Evolutionary conservation across 2,888 invertebrate genomes (phyloP), one percentile per base, ranked within the genome.

Genomic region (Mesodorylaimus sp.): DNA sequence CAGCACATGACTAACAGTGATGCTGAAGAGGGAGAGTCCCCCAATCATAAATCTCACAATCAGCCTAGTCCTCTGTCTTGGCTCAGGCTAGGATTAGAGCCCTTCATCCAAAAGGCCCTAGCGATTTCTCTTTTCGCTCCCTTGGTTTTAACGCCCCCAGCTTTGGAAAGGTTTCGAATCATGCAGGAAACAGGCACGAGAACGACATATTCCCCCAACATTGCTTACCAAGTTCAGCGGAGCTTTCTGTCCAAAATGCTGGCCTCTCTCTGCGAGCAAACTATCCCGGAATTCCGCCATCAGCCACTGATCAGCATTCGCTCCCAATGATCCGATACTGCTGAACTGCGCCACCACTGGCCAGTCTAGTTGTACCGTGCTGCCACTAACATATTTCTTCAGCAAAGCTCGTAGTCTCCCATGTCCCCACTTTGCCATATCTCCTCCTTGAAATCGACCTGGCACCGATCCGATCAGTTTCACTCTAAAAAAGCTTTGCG

Each of bases 261-360:
- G 10, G 27, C 7, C 48, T 13, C 24, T 10, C 13, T 10, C 19
- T 42, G 43, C 5, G 55, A 41, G 37, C 45, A 72, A 53, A 54
- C 77, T 77, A 24, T 77, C 74, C 0, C 81, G 68, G 54, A 87
- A 77, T 55, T 84, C 82, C 0, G 78, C 77, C 2, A 77, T 74
- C 52, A 91, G 69, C 89, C 89, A 91, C 66, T 59, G 69, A 63
- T 55, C 73, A 25, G 66, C 59, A 19, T 55, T 58, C 13, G 78
- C 73, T 1, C 89, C 89, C 47, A 84, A 75, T 53, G 80, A 81
- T 25, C 91, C 93, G 38, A 93, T 79, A 56, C 88, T 89, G 28
- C 88, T 89, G 50, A 85, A 81, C 69, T 93, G 91, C 0, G 81
- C 81, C 2, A 87, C 66, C 0, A 89, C 71, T 0, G 80, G 77